Percentiles rank a stretch among this genome's conserved stretches.
Conservation (phyloP, 2,888 invertebrate genomes). For the Athrips mouffetella region DNA sequence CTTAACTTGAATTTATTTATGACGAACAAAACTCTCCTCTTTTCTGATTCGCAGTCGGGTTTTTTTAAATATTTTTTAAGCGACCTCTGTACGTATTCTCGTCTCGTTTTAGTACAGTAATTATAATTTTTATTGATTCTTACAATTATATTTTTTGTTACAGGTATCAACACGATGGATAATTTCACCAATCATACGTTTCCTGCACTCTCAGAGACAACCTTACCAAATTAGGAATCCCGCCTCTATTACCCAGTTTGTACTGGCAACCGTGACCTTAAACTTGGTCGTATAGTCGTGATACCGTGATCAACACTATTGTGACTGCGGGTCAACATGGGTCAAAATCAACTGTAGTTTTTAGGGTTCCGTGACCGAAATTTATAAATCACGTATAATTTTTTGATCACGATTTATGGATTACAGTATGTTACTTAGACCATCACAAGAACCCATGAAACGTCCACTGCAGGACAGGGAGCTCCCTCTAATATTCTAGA, state of each 20-base stretch:
- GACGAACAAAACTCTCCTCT: too few relatives aligned
- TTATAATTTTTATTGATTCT: too few relatives aligned
- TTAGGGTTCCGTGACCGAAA: constrained; percentile 23
- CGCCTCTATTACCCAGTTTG: not conserved
- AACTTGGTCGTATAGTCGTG: constrained; percentile 8
- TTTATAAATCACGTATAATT: not conserved
- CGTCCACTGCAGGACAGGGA: too few relatives aligned
- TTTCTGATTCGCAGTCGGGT: too few relatives aligned
- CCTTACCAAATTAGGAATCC: constrained; percentile 11
- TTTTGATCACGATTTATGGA: constrained; percentile 6
- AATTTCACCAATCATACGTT: constrained; percentile 18
- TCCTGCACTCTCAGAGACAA: constrained; percentile 19
- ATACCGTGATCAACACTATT: constrained; percentile 40
- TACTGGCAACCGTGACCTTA: not conserved
- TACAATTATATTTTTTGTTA: constrained; percentile 26
- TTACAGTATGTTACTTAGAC: too few relatives aligned
- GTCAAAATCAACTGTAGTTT: constrained; percentile 24
- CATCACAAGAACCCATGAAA: too few relatives aligned
- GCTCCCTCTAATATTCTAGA: too few relatives aligned
- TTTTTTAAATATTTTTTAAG: too few relatives aligned
- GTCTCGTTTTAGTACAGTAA: too few relatives aligned
- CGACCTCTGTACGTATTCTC: too few relatives aligned
- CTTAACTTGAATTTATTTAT: too few relatives aligned
- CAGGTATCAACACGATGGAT: constrained; percentile 31
- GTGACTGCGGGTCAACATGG: constrained; percentile 32